Evolutionary conservation across 1,140 invertebrate genomes (phyloP), one percentile per base, ranked within the genome.

Genomic region (Campoletis sonorensis): DNA sequence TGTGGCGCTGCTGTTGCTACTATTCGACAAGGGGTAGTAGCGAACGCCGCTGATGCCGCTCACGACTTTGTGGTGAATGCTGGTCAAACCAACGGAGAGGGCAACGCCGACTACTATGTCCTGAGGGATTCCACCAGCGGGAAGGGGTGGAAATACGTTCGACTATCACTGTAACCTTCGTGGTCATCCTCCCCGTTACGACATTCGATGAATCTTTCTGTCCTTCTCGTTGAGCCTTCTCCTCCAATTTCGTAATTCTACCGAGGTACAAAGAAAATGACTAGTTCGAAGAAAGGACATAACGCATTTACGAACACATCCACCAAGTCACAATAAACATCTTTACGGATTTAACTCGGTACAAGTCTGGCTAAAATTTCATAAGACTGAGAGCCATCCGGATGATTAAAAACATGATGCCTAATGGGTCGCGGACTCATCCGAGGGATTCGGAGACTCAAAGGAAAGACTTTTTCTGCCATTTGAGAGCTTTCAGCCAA

Each of bases 71-170:
- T 37, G 33, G 64, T 49, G 26, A 51, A 79, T 33, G 40, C 21
- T 33, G 61, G 77, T 51, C 78, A 67, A n/a, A 51, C 67, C 23
- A 58, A 51, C 61, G 54, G 37, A 79, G 21, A 70, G 54, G 54
- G 33, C 75, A 75, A 75, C 16, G 73, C 45, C 26, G 23, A 21
- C 45, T 76, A 27, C 11, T 45, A 4, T 76, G 45, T 76, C 26
- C 73, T 45, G 10, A 30, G 45, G 26, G 73, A 26, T 76, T 45
- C 40, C 4, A 4, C 13, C 4, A 27, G 54, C n/a, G 15, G 13
- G n/a, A n/a, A 33, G 30, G 67, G 30, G 67, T 33, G 67, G 13
- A 27, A 70, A 33, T 27, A 33, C 26, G 30, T 70, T 70, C 4
- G 30, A 11, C 67, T 70, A 70, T 70, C n/a, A 33, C 67, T 70